Evolutionary conservation across 2,113 vertebrate genomes (phyloP).

Genomic region (Prionailurus viverrinus): DNA sequence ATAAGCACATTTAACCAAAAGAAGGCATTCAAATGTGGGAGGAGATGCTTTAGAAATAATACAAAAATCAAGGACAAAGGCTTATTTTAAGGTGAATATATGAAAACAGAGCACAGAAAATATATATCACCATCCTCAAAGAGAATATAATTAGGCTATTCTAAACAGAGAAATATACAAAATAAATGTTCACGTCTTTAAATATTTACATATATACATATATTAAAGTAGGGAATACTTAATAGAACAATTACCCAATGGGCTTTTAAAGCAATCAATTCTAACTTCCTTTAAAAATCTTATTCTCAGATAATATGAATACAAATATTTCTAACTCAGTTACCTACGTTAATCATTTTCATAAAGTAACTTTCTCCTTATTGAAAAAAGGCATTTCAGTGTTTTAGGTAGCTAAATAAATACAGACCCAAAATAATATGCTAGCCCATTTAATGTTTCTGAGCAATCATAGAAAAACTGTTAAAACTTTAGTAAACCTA

Average conservation of each 20-base stretch:
- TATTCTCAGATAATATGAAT: background rate
- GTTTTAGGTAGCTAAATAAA: conserved; percentile 40
- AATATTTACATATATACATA: background rate
- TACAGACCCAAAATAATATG: background rate
- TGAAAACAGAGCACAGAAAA: background rate
- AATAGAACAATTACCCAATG: background rate
- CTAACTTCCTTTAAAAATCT: conserved; percentile 28
- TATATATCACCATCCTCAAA: background rate
- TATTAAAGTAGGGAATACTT: conserved; percentile 29
- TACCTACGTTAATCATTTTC: background rate
- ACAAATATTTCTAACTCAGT: conserved; percentile 48
- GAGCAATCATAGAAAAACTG: background rate
- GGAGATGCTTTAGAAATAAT: background rate
- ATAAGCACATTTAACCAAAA: background rate
- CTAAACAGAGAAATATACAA: background rate
- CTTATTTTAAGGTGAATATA: background rate
- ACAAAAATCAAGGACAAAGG: background rate
- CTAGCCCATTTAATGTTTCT: background rate
- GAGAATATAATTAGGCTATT: background rate
- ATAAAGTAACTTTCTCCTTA: conserved; percentile 19
- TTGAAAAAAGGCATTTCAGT: background rate
- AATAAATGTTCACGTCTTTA: background rate
- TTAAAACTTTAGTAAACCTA: background rate
- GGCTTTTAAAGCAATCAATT: conserved; percentile 51
- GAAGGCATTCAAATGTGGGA: background rate